Conservation (phyloP, 1,140 invertebrate genomes). For the Caenorhabditis inopinata region DNA sequence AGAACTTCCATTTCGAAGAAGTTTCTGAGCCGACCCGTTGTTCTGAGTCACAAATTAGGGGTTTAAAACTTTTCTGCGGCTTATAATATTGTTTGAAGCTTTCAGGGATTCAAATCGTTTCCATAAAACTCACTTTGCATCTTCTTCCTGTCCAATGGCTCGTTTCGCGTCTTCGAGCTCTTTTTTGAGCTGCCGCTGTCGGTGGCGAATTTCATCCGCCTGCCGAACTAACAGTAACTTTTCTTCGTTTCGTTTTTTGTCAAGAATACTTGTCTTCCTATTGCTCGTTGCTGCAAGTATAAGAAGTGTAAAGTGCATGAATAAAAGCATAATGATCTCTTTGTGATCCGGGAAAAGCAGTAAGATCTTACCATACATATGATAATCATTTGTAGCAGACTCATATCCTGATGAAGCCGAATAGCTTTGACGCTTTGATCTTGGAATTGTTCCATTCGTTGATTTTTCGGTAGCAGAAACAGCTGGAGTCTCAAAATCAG, state of each 20-base stretch:
- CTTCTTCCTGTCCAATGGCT: slow-evolving; percentile 28
- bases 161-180: slow-evolving; percentile 23
- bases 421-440: slow-evolving; percentile 43
- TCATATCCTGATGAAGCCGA: slow-evolving; percentile 46
- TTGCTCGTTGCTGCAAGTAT: background rate
- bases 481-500: slow-evolving; percentile 19
- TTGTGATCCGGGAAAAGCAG: background rate
- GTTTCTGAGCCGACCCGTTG: too few species aligned
- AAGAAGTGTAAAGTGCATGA: too few species aligned
- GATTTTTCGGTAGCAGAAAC: background rate
- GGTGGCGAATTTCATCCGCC: slow-evolving; percentile 11
- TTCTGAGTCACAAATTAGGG: too few species aligned
- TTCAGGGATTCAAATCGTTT: too few species aligned
- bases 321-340: background rate
- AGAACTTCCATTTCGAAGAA: too few species aligned
- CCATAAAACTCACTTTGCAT: slow-evolving; percentile 5
- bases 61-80: too few species aligned
- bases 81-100: too few species aligned
- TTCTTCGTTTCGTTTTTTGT: slow-evolving; percentile 27
- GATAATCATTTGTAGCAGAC: slow-evolving; percentile 27
- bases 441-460: background rate
- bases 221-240: background rate
- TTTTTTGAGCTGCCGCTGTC: slow-evolving; percentile 8
- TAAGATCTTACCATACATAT: slow-evolving; percentile 1
- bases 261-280: background rate